Base-by-base conservation (phyloP, 2,888 invertebrate genomes). In the Nemapogon koenigi region DNA sequence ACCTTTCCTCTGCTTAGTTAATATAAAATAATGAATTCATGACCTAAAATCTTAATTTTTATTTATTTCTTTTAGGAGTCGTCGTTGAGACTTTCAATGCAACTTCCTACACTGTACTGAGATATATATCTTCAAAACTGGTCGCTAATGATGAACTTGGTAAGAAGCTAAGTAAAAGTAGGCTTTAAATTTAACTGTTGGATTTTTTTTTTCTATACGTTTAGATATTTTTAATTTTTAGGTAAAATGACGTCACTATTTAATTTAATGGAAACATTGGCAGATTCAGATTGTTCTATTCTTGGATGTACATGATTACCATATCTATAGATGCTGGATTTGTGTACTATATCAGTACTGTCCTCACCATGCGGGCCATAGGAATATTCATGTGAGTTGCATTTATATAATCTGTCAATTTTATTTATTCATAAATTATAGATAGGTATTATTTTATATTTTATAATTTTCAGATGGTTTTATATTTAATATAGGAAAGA, bases 171-270 rank as follows among this genome's bases (percentile, higher is more conserved):
- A 26, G n/a, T 26, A 26, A n/a, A n/a, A n/a, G n/a, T n/a, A n/a
- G n/a, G n/a, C n/a, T n/a, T n/a, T n/a, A n/a, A n/a, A n/a, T n/a
- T n/a, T n/a, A n/a, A n/a, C n/a, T n/a, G n/a, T n/a, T n/a, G n/a
- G n/a, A n/a, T n/a, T n/a, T n/a, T n/a, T n/a, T n/a, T n/a, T n/a
- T n/a, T n/a, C n/a, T 22, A 7, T 22, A 22, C 6, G 22, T 22
- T 13, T 4, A 15, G 16, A 8, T 16, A 4, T 31, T 27, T 31
- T 4, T 26, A 14, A 10, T 35, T 33, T 50, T 62, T 59, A 88
- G 88, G 88, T 28, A 87, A 88, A 73, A 84, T 88, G 49, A 87
- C 84, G 49, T 87, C 88, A 1, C 59, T 88, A 10, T 87, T 88
- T 57, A 88, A 88, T 28, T 80, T 88, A 10, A 86, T 84, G 55